A percentile compares a stretch with the other conserved stretches of the same genome.
phyloP scores from a whole-genome alignment of 2,797 vertebrate genomes.

The Gallinago stenura region DNA sequence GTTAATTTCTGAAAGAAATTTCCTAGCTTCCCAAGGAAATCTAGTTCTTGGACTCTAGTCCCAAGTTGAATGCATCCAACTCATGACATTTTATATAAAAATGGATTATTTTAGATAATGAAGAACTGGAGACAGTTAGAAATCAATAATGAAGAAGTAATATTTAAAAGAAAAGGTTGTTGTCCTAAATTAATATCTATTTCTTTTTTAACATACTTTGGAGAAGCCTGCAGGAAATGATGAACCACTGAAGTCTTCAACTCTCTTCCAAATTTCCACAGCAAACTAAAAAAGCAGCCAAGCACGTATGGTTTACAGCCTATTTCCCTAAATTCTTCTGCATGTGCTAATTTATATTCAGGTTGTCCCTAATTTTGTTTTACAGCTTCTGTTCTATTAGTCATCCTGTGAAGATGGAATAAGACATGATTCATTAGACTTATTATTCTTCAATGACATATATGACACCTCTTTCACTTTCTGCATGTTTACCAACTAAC shows the following conservation, averaged over 20 bases:
- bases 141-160: not conserved
- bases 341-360: not conserved
- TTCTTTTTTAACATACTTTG: not conserved
- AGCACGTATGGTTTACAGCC: not conserved
- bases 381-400: not conserved
- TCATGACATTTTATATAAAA: not conserved
- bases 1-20: not conserved
- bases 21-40: not conserved
- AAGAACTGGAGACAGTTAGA: not conserved
- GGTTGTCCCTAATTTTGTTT: not conserved
- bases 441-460: not conserved
- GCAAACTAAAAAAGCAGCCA: not conserved
- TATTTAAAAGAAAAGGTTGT: not conserved
- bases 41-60: not conserved
- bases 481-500: not conserved
- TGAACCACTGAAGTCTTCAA: not conserved
- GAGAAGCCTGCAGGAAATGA: not conserved
- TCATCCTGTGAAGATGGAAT: not conserved
- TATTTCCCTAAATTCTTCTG: not conserved
- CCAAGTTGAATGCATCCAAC: not conserved
- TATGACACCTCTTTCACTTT: not conserved
- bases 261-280: not conserved
- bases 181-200: not conserved
- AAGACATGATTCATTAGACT: not conserved
- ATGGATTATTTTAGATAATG: not conserved